Conservation (phyloP, 2,888 invertebrate species). For the Nemotelus pantherinus region DNA sequence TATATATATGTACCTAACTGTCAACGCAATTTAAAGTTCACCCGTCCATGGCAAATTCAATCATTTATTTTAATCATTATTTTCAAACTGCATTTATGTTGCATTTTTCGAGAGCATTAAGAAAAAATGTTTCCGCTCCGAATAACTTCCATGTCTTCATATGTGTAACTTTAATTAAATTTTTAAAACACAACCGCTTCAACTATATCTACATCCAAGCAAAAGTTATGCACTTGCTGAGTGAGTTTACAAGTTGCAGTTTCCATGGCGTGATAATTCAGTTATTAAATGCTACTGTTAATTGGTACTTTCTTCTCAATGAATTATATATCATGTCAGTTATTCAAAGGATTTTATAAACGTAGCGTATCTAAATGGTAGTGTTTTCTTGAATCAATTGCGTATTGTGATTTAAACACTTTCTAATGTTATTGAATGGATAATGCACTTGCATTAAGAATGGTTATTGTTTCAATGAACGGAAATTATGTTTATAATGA, state of each 20-base stretch:
- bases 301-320: constrained; percentile 31
- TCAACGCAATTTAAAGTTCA: too few relatives aligned
- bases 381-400: too few relatives aligned
- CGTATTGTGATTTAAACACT: too few relatives aligned
- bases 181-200: background rate
- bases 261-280: constrained; percentile 24
- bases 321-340: background rate
- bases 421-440: too few relatives aligned
- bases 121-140: constrained; percentile 31
- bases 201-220: background rate
- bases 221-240: background rate
- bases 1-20: too few relatives aligned
- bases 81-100: constrained; percentile 9
- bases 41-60: too few relatives aligned
- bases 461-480: too few relatives aligned
- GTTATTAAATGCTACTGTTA: constrained; percentile 23
- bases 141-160: constrained; percentile 5
- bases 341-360: background rate
- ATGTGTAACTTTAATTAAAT: too few relatives aligned
- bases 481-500: too few relatives aligned
- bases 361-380: too few relatives aligned
- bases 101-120: background rate
- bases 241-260: background rate
- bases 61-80: background rate
- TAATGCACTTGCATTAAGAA: too few relatives aligned